Conservation (phyloP, 2,113 vertebrate genomes). For the Anser brachyrhynchus region DNA sequence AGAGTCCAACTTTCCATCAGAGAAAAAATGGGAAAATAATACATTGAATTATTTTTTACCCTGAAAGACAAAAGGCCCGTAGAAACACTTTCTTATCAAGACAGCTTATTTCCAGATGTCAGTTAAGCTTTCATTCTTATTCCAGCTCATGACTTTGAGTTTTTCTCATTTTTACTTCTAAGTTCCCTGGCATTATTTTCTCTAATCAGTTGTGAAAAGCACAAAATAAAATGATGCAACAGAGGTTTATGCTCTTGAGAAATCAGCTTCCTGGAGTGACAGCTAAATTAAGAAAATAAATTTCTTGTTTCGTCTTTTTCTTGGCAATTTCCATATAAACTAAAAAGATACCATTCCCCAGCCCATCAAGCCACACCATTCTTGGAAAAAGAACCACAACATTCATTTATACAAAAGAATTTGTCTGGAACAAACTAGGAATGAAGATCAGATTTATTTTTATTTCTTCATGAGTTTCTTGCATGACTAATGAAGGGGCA, state of each 20-base stretch:
- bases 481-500: not conserved
- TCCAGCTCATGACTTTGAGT: not conserved
- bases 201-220: slow-evolving; percentile 13
- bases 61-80: not conserved
- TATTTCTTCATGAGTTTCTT: not conserved
- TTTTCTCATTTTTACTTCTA: not conserved
- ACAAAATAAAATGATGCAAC: not conserved
- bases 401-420: slow-evolving; percentile 46
- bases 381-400: slow-evolving; percentile 61
- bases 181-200: not conserved
- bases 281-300: slow-evolving; percentile 60
- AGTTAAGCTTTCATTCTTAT: not conserved
- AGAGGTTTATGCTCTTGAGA: slow-evolving; percentile 56
- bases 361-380: slow-evolving; percentile 25
- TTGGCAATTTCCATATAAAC: slow-evolving; percentile 24
- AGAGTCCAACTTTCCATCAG: not conserved
- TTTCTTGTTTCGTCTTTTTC: not conserved
- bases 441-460: not conserved
- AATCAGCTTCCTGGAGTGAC: slow-evolving; percentile 44
- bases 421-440: not conserved
- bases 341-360: slow-evolving; percentile 27
- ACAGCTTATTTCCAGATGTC: not conserved
- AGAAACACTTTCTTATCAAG: not conserved
- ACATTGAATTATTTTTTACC: not conserved
- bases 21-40: not conserved